Evolutionary conservation across 2,113 vertebrate species (phyloP), one percentile per base, ranked within the genome.

Genomic region (Callorhinus ursinus): DNA sequence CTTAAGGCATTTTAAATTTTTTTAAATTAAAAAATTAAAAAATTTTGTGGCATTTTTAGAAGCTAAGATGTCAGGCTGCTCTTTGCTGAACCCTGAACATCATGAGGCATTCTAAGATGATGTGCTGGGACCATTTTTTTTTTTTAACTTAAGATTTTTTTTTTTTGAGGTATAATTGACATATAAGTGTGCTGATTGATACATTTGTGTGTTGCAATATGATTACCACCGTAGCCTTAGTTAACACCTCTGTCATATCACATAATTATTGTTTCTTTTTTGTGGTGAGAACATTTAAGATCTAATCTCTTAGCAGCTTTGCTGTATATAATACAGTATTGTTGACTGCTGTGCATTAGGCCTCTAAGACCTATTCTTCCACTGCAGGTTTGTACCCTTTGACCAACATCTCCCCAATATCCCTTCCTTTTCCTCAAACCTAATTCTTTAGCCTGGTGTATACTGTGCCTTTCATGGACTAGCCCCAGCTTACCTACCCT

Each of bases 231-330:
- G 15, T 55, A 53, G 74, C 26, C 18, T 87, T 81, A 74, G 42
- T 46, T 53, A 72, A 72, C 21, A 22, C 46, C 28, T 81, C 21
- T 92, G 10, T 81, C 53, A 5, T 16, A n/a, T 55, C n/a, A 10
- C 39, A 55, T 80, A 74, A 92, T 80, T 87, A 81, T 55, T 14
- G 33, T 91, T 91, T 69, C 51, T 91, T 86, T n/a, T 87, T 81
- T 92, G 76, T 92, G 51, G 36, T 81, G 42, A 82, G 74, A 82
- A 92, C 21, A 46, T 81, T 63, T 82, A 74, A 92, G 46, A 88
- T 74, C 42, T 53, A 82, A 59, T 88, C n/a, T 76, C 21, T 57
- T 88, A 57, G 65, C 26, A 88, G 5, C 51, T 81, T 88, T 55
- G 65, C 81, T 53, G 15, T 46, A 15, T 74, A 11, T 95, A 15